These are phyloP conservation scores for Torymus texanus DNA, from an alignment of 2,888 invertebrate species.

Conservation along the genomic window DNA sequence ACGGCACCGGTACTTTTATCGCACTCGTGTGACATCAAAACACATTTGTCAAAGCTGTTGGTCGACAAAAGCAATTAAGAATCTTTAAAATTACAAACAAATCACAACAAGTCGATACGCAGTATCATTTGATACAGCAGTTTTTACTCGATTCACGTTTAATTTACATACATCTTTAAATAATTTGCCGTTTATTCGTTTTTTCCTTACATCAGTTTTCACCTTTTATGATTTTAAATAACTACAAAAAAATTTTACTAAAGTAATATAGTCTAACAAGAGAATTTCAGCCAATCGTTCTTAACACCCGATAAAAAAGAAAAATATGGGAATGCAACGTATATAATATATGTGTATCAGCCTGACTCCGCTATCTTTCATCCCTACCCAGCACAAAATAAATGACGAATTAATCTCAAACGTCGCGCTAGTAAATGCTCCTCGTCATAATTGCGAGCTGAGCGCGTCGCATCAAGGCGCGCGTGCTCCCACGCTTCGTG, in stretches of 20 bases:
- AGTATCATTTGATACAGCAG: conserved; percentile 7
- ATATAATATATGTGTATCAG: conserved; percentile 15
- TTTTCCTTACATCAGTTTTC: conserved; percentile 18
- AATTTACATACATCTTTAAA: conserved; percentile 23
- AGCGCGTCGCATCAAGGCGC: conserved; percentile 5
- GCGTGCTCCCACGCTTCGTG: conserved; percentile 5
- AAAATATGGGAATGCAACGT: conserved; percentile 43
- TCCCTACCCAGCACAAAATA: conserved; percentile 24
- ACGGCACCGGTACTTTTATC: conserved; percentile 39
- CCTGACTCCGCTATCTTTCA: conserved; percentile 22
- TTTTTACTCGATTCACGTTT: conserved; percentile 8
- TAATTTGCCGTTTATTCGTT: conserved; percentile 8
- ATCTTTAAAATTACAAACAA: neutral
- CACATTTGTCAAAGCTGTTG: conserved; percentile 20
- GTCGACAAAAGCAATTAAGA: conserved; percentile 12
- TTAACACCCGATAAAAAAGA: conserved; percentile 22
- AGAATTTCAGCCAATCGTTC: conserved; percentile 24
- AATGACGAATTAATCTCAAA: conserved; percentile 34
- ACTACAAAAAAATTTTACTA: conserved; percentile 20
- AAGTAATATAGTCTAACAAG: conserved; percentile 20
- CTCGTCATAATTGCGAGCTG: neutral
- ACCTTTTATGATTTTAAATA: conserved; percentile 17
- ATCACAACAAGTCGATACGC: conserved; percentile 25
- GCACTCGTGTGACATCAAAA: conserved; percentile 5
- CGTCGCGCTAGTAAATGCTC: conserved; percentile 27